A percentile compares a stretch with the other conserved stretches of the same genome.
These are phyloP conservation scores for Romanogobio albipinnatus DNA, from an alignment of 2,113 vertebrate species.

Conservation along the genomic window DNA sequence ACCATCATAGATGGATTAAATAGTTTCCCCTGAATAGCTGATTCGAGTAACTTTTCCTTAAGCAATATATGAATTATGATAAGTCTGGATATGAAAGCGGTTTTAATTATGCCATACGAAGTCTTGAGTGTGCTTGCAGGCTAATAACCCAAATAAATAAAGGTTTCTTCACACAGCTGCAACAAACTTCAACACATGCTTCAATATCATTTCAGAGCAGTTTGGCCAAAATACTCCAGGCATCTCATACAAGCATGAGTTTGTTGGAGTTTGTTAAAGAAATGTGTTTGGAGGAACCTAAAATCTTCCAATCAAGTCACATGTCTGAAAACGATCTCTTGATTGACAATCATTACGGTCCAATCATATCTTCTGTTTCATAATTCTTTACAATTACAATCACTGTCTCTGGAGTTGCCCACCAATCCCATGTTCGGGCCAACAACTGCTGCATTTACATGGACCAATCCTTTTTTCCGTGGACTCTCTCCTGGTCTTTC, in stretches of 20 bases:
- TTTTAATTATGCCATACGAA: constrained; percentile 6
- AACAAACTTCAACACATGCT: constrained; percentile 18
- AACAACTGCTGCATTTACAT: constrained; percentile 40
- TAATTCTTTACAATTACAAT: constrained; percentile 70
- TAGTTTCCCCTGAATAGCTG: not conserved
- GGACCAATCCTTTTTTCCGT: constrained; percentile 33
- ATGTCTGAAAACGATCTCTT: constrained; percentile 54
- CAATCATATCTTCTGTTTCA: constrained; percentile 57
- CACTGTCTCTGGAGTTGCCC: constrained; percentile 46
- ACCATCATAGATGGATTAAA: not conserved
- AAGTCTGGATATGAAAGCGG: constrained; percentile 20
- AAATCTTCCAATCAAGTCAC: constrained; percentile 29
- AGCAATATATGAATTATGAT: constrained; percentile 18
- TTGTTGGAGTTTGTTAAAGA: not conserved
- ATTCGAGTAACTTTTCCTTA: not conserved
- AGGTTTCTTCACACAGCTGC: not conserved
- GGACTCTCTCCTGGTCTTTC: not conserved
- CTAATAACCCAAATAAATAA: not conserved
- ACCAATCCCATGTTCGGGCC: constrained; percentile 42
- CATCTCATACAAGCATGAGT: not conserved
- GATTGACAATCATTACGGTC: constrained; percentile 67
- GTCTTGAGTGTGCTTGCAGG: constrained; percentile 21
- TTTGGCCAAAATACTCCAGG: not conserved
- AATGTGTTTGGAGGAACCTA: not conserved
- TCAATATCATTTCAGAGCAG: not conserved